Base-by-base conservation (phyloP, 2,888 invertebrate species). In the Dyspetes luteomarginatus region DNA sequence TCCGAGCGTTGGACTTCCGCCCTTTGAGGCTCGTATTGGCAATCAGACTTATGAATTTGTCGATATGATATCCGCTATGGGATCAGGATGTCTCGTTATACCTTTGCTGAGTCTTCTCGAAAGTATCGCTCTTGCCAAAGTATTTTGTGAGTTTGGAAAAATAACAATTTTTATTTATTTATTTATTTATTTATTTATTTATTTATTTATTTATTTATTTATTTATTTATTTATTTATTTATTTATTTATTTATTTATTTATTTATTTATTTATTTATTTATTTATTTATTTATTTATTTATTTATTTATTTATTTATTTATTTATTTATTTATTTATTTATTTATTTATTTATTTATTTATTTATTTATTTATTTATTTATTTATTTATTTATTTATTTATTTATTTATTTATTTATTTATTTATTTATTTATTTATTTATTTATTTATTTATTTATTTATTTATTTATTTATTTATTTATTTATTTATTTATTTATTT, bases 91-190 rank as follows among this genome's bases (percentile, higher is more conserved):
- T 74, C 90, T 94, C 74, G 94, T 96, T 7, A 93, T 96, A 19
- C 95, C 96, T 2, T 89, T 96, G 30, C 91, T 96, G 72, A 94
- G 95, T 5, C 93, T 96, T 56, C 92, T 96, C 84, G 96, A 96
- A 89, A 94, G 95, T 83, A 94, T 96, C 79, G 95, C 96, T 2
- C 93, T 96, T 58, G 95, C 95, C 45, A 96, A 96, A 93, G 95
- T 95, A 17, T 96, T 96, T 90, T 93, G 94, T 94, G 91, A 93
- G 93, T 90, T 56, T 4, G 45, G 1, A 4, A 24, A 19, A 15
- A 58, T 12, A 3, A 7, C 4, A n/a, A 12, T 3, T 52, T 0
- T 2, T 12, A 52, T 52, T n/a, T 7, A 19, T 64, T 64, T 45
- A 22, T 62, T 4, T 3, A 24, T 1, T 22, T 17, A 52, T 9